Percentiles rank a stretch among this genome's conserved stretches.
phyloP scores from a whole-genome alignment of 2,797 vertebrate species.

The Columba guinea region DNA sequence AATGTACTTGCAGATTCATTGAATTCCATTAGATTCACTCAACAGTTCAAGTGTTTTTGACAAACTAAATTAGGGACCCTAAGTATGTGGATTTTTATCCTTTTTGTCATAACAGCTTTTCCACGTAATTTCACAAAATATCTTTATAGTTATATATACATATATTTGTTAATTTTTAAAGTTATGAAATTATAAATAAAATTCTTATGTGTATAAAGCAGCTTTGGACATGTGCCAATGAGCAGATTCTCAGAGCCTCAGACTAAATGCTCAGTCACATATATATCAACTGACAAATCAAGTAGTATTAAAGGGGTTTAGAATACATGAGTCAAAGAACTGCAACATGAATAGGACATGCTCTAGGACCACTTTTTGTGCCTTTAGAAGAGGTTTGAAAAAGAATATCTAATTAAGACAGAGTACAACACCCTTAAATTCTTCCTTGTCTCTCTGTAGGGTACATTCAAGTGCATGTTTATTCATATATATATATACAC shows the following conservation, averaged over 20 bases:
- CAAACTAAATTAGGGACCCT: constrained; percentile 57
- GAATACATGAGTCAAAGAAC: neutral
- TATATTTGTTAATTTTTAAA: constrained; percentile 9
- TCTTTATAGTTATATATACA: neutral
- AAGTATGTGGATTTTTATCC: constrained; percentile 33
- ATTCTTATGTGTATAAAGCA: neutral
- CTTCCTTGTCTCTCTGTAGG: neutral
- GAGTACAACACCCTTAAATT: neutral
- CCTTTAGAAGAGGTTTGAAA: neutral
- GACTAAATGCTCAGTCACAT: neutral
- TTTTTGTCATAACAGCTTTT: constrained; percentile 32
- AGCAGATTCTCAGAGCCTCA: neutral
- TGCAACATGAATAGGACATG: neutral
- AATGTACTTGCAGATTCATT: constrained; percentile 53
- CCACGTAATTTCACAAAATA: constrained; percentile 16
- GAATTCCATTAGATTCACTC: constrained; percentile 60
- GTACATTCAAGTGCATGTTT: neutral
- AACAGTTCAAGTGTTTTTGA: constrained; percentile 50
- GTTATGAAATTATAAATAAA: constrained; percentile 12
- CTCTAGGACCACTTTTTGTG: neutral
- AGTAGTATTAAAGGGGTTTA: neutral
- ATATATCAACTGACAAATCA: neutral
- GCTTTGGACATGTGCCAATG: neutral
- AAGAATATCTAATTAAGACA: neutral
- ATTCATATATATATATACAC: neutral